phyloP scores from a whole-genome alignment of 2,888 invertebrate species.

The Latrodectus elegans region DNA sequence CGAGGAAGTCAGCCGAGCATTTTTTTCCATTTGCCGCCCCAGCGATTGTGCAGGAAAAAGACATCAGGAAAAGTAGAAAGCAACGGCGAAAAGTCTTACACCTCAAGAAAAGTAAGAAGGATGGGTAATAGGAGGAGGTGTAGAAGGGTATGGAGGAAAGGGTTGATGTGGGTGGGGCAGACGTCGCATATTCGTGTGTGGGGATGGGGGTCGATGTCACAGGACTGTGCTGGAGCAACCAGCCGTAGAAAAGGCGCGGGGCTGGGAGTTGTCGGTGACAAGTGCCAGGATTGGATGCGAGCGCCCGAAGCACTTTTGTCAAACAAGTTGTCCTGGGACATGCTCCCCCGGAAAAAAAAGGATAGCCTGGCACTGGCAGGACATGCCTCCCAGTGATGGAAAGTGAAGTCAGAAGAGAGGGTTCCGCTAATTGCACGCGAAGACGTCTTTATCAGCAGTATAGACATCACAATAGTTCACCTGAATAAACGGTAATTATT shows the following conservation, averaged over 20 bases:
- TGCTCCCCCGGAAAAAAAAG: conserved; percentile 23
- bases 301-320: conserved; percentile 56
- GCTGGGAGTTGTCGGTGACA: conserved; percentile 48
- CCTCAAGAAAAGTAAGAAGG: neutral
- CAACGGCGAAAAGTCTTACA: conserved; percentile 8
- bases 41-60: neutral
- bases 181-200: neutral
- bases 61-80: neutral
- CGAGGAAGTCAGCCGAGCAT: neutral
- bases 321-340: conserved; percentile 69
- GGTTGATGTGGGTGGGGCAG: neutral
- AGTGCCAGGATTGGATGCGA: conserved; percentile 67
- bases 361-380: conserved; percentile 65
- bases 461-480: conserved; percentile 70
- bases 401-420: conserved; percentile 66
- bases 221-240: conserved; percentile 18
- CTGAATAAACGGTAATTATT: conserved; percentile 70
- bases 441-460: conserved; percentile 71
- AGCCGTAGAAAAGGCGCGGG: conserved; percentile 24
- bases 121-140: neutral
- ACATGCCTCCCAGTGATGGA: conserved; percentile 68
- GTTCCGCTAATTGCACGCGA: conserved; percentile 70
- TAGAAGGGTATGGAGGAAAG: conserved; percentile 6
- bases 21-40: conserved; percentile 11
- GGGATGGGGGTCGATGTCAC: neutral